These are phyloP conservation scores for Andrena camellia DNA, from an alignment of 2,888 invertebrate genomes.

Conservation along the genomic window DNA sequence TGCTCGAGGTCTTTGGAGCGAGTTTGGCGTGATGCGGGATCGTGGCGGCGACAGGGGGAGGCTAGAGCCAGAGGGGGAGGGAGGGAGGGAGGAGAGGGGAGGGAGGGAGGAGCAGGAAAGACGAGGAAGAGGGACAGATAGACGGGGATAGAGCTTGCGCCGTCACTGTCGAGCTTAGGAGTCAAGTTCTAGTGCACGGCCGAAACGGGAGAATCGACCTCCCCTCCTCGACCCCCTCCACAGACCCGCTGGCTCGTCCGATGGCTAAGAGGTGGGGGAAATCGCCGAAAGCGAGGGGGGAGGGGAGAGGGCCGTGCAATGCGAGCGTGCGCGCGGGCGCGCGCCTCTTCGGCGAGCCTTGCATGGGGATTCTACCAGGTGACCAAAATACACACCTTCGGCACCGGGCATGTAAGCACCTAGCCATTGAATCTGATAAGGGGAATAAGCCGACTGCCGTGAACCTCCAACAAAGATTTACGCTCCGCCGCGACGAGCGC, in stretches of 20 bases:
- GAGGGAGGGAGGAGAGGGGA: constrained; percentile 23
- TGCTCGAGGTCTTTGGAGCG: constrained; percentile 49
- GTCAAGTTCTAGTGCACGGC: constrained; percentile 80
- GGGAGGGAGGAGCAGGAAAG: constrained; percentile 23
- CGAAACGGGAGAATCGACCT: constrained; percentile 73
- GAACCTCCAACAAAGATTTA: constrained; percentile 38
- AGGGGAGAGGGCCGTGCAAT: constrained; percentile 51
- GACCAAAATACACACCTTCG: constrained; percentile 64
- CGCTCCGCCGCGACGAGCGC: constrained; percentile 21
- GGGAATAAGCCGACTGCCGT: constrained; percentile 21
- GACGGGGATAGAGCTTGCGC: constrained; percentile 62
- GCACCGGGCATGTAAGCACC: constrained; percentile 38
- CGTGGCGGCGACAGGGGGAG: constrained; percentile 10
- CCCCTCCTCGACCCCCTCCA: constrained; percentile 41
- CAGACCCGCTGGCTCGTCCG: constrained; percentile 20
- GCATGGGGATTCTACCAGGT: constrained; percentile 69
- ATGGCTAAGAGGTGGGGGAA: constrained; percentile 38
- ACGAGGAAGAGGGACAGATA: constrained; percentile 31
- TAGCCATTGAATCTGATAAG: constrained; percentile 37
- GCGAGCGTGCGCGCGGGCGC: constrained; percentile 67
- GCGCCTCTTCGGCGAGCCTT: constrained; percentile 21
- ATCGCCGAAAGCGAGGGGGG: constrained; percentile 17
- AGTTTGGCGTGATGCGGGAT: constrained; percentile 27
- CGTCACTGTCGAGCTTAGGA: constrained; percentile 71
- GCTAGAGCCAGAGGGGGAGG: constrained; percentile 18